Conservation (phyloP, 2,797 vertebrate species). For the Sebastolobus alascanus region DNA sequence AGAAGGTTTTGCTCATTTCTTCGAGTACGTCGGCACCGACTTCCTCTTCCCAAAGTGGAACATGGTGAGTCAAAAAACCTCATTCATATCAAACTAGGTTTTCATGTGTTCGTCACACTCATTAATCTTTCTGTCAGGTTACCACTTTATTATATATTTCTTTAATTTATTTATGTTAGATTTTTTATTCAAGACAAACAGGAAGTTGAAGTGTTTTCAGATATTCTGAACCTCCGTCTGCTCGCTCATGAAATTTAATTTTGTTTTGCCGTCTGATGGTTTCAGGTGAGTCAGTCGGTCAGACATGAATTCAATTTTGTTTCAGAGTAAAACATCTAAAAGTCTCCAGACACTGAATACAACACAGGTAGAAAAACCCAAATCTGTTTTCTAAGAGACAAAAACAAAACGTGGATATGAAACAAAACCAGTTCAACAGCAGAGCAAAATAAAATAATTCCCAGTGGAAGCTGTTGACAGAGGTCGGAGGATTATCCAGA, state of each 20-base stretch:
- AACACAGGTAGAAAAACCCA: neutral
- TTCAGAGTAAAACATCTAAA: slow-evolving; percentile 6
- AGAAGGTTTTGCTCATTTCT: slow-evolving; percentile 98
- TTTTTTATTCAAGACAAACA: neutral
- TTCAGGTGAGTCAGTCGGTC: slow-evolving; percentile 9
- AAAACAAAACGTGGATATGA: neutral
- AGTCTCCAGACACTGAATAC: slow-evolving; percentile 1
- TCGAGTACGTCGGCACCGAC: slow-evolving; percentile 97
- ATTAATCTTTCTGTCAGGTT: no score
- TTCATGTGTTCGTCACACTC: no score
- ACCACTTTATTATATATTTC: neutral
- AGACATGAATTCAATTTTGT: neutral
- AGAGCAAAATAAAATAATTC: no score
- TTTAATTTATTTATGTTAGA: neutral
- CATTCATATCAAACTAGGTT: rapidly evolving
- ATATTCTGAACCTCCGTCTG: neutral
- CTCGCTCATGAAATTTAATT: slow-evolving; percentile 21
- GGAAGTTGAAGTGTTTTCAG: slow-evolving; percentile 7
- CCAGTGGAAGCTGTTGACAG: neutral
- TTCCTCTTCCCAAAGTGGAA: slow-evolving; percentile 98
- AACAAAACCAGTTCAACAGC: neutral
- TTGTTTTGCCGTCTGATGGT: neutral
- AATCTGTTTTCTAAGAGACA: neutral
- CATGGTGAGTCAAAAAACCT: slow-evolving; percentile 87
- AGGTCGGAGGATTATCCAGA: slow-evolving; percentile 23